Base-by-base conservation (phyloP, 2,113 vertebrate species). In the Larimichthys crocea region DNA sequence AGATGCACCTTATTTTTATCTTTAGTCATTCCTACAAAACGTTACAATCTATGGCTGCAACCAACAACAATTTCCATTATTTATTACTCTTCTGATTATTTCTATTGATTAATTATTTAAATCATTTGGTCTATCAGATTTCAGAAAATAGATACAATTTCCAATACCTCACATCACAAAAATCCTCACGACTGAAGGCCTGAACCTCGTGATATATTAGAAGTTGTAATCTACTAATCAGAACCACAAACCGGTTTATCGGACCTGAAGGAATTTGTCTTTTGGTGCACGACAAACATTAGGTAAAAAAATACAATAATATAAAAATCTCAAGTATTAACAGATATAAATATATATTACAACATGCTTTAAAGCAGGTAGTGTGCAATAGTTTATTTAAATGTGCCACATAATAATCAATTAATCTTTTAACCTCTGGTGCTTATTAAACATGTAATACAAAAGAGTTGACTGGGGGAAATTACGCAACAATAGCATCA, bases 401-500 rank as follows among this genome's bases (percentile, higher is more conserved):
- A 8, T 40, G 35, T 40, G 35, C 35, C 35, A 9, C 35, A 40
- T 9, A 8, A 40, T 40, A 40, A 40, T 19, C 29, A 20, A 40
- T 6, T 50, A 4, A 50, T 60, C 20, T 22, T 52, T 46, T 46
- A 35, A 49, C 52, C 69, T 59, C 40, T 22, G 2, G 19, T 0
- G 9, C 14, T 16, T 64, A 56, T 76, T 52, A 73, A 71, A 46
- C 46, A 31, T 74, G 62, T 19, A 67, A 53, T 53, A 68, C 31
- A 53, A 3, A 22, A 52, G 53, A 65, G 69, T 31, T 68, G 63
- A 70, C 35, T 8, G 44, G 0, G 0, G 3, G 11, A 46, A 46
- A 14, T 78, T 52, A 46, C 84, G 69, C 57, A 79, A 78, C 74
- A 75, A 64, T 26, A 53, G 55, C 57, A 74, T 76, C 29, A 53